Evolutionary conservation across 2,797 vertebrate species (phyloP), one percentile per base, ranked within the genome.

Genomic region (Melanogrammus aeglefinus): DNA sequence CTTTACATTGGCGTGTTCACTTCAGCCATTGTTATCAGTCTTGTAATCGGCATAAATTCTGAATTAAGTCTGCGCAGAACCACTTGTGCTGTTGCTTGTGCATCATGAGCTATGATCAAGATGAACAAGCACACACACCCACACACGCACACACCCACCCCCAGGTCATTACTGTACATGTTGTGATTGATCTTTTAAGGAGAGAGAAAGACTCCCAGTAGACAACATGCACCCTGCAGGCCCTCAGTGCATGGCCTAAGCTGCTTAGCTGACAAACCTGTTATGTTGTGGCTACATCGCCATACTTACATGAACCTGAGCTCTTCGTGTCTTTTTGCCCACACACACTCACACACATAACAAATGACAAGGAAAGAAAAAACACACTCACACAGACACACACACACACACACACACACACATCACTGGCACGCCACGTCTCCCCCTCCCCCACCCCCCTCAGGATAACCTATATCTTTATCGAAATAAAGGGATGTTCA

Each of bases 391-490:
- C 51, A 47, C 76, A 73, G 44, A 75, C 69, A 75, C 39, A 79
- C 71, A 74, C 79, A 72, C 80, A 24, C 75, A 63, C n/a, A 51
- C 35, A 24, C 38, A 44, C 73, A 44, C 73, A 39, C 72, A 73
- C 41, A 35, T 51, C 57, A 33, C 8, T 18, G 35, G 21, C 33
- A n/a, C 16, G 12, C 14, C 16, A 57, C 8, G 27, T 72, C 77
- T 27, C 35, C 35, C 35, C 35, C 35, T 6, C 1, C 33, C 70
- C 81, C 75, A 80, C 86, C 78, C 71, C 83, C 86, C 87, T 83
- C 84, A 77, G 72, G 79, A 75, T 89, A 89, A 89, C 88, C 89
- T 89, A 92, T 83, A 90, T 92, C 83, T 91, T 89, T 84, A 86
- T 90, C 85, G 83, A 86, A 89, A 90, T 86, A 89, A 88, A 90